Conservation (phyloP, 2,797 vertebrate species). For the Myotis planiceps region DNA sequence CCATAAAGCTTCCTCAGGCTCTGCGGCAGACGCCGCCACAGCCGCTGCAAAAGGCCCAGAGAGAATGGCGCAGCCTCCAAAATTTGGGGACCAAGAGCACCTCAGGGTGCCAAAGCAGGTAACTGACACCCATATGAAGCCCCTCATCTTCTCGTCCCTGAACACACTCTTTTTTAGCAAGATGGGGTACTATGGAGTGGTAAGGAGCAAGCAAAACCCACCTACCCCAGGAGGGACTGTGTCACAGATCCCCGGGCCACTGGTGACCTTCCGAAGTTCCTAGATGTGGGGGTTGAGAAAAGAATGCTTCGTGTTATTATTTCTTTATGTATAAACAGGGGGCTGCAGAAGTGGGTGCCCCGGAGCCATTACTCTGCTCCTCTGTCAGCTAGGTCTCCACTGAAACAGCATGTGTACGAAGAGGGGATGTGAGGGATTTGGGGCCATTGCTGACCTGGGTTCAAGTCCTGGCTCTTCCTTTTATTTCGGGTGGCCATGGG, state of each 20-base stretch:
- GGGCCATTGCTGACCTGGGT: background rate
- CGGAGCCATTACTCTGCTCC: background rate
- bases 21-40: constrained; percentile 80
- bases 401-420: background rate
- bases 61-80: constrained; percentile 37
- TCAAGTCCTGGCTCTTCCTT: background rate
- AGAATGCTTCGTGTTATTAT: background rate
- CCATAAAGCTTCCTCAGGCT: constrained; percentile 85
- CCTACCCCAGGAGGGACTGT: background rate
- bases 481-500: background rate
- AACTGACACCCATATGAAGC: background rate
- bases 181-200: no score
- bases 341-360: background rate
- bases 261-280: background rate
- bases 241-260: background rate
- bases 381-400: background rate
- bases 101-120: constrained; percentile 35
- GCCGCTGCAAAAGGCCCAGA: constrained; percentile 23
- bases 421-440: background rate
- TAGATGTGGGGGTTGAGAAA: constrained; percentile 9
- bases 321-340: background rate
- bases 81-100: constrained; percentile 52
- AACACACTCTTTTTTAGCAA: constrained; percentile 20
- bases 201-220: background rate
- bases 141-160: background rate